Conservation (phyloP, 2,113 vertebrate species). For the Phasianus colchicus region DNA sequence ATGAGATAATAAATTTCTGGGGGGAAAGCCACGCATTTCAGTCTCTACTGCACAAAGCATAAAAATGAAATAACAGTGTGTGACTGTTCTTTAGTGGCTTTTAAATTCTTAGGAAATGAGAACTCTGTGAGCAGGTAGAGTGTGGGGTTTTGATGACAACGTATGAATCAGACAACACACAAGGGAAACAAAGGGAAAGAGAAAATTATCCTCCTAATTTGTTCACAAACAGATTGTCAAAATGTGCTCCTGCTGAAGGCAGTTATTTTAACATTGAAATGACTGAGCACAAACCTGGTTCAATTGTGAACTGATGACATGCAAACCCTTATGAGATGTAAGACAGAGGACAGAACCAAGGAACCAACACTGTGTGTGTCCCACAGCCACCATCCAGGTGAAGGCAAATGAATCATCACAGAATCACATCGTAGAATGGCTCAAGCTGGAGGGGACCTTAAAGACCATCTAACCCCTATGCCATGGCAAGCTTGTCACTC, state of each 20-base stretch:
- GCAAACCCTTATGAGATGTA: not conserved
- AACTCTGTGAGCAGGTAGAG: conserved; percentile 13
- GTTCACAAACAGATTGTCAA: not conserved
- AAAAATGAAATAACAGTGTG: not conserved
- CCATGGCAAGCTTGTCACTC: no score
- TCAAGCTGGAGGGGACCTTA: no score
- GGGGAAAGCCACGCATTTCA: conserved; percentile 24
- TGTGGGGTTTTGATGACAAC: not conserved
- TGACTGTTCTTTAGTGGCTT: not conserved
- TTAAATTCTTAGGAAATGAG: conserved; percentile 47
- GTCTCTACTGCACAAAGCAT: conserved; percentile 7
- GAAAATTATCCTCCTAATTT: not conserved
- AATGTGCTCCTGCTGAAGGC: not conserved
- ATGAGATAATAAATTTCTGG: conserved; percentile 38
- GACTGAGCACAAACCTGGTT: not conserved
- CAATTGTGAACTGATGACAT: not conserved
- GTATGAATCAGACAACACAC: not conserved
- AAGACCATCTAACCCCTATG: no score
- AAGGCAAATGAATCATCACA: not conserved
- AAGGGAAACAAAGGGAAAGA: not conserved
- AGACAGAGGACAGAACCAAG: not conserved
- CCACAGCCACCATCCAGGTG: not conserved
- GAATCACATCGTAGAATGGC: no score
- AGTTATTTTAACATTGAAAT: not conserved
- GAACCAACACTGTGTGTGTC: not conserved